These are phyloP conservation scores for Lasioglossum leucozonium DNA, from an alignment of 2,888 invertebrate species.

Conservation along the genomic window DNA sequence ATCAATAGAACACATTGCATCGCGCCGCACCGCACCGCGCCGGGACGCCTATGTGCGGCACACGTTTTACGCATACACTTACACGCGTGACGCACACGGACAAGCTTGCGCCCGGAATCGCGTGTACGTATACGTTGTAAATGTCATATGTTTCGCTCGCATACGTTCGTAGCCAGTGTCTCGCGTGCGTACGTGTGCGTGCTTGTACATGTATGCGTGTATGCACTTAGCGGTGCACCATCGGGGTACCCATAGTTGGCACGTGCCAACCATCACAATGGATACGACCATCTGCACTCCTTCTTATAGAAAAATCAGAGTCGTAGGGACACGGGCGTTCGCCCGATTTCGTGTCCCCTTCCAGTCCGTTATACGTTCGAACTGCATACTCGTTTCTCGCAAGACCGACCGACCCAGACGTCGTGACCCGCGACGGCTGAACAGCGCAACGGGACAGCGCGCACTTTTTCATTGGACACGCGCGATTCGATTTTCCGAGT, in stretches of 20 bases:
- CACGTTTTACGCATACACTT: background rate
- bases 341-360: slow-evolving; percentile 57
- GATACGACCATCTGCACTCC: slow-evolving; percentile 78
- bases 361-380: slow-evolving; percentile 58
- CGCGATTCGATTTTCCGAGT: background rate
- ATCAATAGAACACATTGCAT: slow-evolving; percentile 52
- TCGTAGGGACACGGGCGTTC: slow-evolving; percentile 63
- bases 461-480: background rate
- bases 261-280: slow-evolving; percentile 79
- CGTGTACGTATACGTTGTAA: background rate
- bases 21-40: slow-evolving; percentile 18
- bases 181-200: slow-evolving; percentile 29
- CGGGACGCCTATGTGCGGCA: slow-evolving; percentile 26
- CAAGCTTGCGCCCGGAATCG: too few relatives aligned
- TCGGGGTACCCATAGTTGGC: slow-evolving; percentile 75
- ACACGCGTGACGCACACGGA: too few relatives aligned
- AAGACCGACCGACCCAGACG: background rate
- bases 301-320: slow-evolving; percentile 78
- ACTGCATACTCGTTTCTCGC: slow-evolving; percentile 15
- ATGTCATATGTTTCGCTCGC: background rate
- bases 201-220: slow-evolving; percentile 15
- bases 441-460: background rate
- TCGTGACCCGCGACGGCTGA: background rate
- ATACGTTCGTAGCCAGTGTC: slow-evolving; percentile 20
- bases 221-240: slow-evolving; percentile 70